phyloP scores from a whole-genome alignment of 2,888 invertebrate genomes.

The Celastrina argiolus region DNA sequence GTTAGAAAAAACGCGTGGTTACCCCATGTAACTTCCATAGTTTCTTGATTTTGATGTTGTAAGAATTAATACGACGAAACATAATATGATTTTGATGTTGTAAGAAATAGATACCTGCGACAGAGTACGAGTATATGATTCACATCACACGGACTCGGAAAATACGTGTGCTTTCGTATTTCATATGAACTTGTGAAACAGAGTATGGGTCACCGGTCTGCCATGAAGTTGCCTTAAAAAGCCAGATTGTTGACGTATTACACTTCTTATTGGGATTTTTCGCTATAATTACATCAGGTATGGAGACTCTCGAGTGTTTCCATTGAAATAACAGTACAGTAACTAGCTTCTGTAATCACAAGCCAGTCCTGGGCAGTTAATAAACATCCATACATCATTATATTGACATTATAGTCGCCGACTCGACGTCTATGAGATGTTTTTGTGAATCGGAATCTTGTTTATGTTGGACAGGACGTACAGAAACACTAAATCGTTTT shows the following conservation, averaged over 20 bases:
- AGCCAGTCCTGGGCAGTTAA: neutral
- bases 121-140: neutral
- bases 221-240: neutral
- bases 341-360: neutral
- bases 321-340: conserved; percentile 3
- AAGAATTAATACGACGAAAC: neutral
- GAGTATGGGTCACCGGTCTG: neutral
- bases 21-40: neutral
- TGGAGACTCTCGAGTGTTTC: neutral
- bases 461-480: neutral
- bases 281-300: neutral
- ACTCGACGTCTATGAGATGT: neutral
- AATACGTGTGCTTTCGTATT: neutral
- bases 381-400: conserved; percentile 7
- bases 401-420: neutral
- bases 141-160: neutral
- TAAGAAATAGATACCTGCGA: neutral
- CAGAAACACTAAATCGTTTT: neutral
- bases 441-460: neutral
- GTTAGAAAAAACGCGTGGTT: too few relatives aligned
- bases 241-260: neutral
- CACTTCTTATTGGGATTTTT: neutral
- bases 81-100: neutral
- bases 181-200: neutral
- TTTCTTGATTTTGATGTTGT: neutral